phyloP scores from a whole-genome alignment of 1,140 invertebrate species.

The Drosophila micromelanica region DNA sequence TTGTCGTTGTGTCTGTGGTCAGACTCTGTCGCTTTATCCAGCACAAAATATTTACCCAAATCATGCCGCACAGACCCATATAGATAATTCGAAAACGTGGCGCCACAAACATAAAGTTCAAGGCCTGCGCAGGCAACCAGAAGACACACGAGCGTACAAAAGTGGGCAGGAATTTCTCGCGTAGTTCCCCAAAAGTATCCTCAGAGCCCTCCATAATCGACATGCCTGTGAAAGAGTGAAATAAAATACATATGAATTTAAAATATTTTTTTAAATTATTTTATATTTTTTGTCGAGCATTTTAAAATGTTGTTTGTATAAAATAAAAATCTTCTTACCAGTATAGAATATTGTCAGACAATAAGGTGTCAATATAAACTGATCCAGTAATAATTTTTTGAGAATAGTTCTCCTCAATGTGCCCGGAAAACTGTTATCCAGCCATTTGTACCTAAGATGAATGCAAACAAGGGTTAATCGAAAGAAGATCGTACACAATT shows the following conservation, averaged over 20 bases:
- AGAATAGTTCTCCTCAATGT: conserved; percentile 87
- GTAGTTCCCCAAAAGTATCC: conserved; percentile 89
- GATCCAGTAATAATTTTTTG: conserved; percentile 91
- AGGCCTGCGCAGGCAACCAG: conserved; percentile 91
- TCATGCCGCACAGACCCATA: conserved; percentile 89
- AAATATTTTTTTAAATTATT: no score
- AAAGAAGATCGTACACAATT: not conserved
- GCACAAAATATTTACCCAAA: conserved; percentile 92
- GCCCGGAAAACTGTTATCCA: conserved; percentile 89
- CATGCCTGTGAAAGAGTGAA: conserved; percentile 86
- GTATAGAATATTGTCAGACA: conserved; percentile 89
- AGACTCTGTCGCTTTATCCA: conserved; percentile 88
- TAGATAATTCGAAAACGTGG: conserved; percentile 89
- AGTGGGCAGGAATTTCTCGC: conserved; percentile 89
- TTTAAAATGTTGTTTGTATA: not conserved
- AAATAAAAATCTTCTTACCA: conserved; percentile 85
- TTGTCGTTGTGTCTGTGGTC: conserved; percentile 12
- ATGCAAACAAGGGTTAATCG: conserved; percentile 39
- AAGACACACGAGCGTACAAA: conserved; percentile 90
- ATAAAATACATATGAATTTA: no score
- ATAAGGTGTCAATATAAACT: conserved; percentile 90
- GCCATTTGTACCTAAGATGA: conserved; percentile 89
- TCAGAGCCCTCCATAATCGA: conserved; percentile 89
- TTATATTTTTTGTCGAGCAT: no score
- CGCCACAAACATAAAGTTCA: conserved; percentile 90